Evolutionary conservation across 2,888 invertebrate genomes (phyloP).

Genomic region (Meiosimyza decipiens): DNA sequence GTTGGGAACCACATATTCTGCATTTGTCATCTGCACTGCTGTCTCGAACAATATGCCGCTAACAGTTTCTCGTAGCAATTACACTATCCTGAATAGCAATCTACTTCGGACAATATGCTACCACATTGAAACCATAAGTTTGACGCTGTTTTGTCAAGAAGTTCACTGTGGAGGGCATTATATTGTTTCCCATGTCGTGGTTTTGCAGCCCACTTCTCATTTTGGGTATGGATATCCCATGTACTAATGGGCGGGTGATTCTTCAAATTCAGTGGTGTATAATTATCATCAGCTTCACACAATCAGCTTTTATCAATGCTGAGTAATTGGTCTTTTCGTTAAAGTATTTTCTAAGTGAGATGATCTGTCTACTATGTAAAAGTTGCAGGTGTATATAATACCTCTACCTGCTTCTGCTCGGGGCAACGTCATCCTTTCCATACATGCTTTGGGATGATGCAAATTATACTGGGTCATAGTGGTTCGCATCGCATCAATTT

Average conservation of each 20-base stretch:
- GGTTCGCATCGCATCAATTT: conserved; percentile 7
- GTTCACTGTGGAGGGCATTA: too few species aligned
- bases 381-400: not conserved
- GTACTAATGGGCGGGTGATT: too few species aligned
- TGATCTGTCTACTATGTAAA: not conserved
- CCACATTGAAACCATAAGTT: conserved; percentile 3
- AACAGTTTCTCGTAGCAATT: conserved; percentile 14
- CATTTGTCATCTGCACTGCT: not conserved
- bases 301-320: too few species aligned
- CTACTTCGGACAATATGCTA: not conserved
- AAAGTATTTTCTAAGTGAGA: not conserved
- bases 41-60: not conserved
- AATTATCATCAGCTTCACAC: too few species aligned
- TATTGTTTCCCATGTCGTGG: too few species aligned
- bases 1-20: conserved; percentile 1
- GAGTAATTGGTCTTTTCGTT: not conserved
- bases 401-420: not conserved
- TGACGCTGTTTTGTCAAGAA: not conserved
- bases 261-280: too few species aligned
- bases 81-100: conserved; percentile 10
- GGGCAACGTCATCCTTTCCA: conserved; percentile 2
- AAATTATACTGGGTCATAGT: not conserved
- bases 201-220: too few species aligned
- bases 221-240: too few species aligned
- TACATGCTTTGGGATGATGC: not conserved